phyloP scores from a whole-genome alignment of 2,888 invertebrate species.

The Calameuta idolon region DNA sequence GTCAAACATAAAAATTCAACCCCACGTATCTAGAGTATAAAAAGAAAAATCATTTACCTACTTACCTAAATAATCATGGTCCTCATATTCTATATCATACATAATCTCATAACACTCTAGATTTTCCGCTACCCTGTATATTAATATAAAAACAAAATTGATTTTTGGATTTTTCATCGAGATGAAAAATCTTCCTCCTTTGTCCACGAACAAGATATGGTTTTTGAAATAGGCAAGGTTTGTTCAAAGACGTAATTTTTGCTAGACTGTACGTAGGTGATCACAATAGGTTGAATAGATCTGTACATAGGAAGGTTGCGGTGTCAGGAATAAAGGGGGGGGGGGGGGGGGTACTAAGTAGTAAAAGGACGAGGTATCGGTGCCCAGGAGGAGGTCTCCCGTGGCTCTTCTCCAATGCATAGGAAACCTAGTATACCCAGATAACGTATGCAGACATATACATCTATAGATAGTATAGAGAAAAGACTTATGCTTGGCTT shows the following conservation, averaged over 20 bases:
- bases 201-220: background rate
- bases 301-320: constrained; percentile 13
- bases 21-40: background rate
- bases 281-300: constrained; percentile 31
- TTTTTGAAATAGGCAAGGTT: background rate
- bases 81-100: background rate
- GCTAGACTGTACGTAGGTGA: constrained; percentile 15
- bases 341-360: background rate
- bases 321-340: constrained; percentile 14
- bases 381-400: constrained; percentile 19
- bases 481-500: constrained; percentile 21
- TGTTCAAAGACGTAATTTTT: constrained; percentile 28
- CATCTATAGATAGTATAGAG: background rate
- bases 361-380: constrained; percentile 21
- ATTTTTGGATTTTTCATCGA: background rate
- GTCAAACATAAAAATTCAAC: background rate
- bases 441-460: background rate
- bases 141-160: background rate
- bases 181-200: background rate
- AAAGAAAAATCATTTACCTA: background rate
- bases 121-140: background rate
- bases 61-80: background rate
- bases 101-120: background rate
- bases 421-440: background rate
- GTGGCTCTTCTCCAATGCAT: background rate